phyloP scores from a whole-genome alignment of 2,888 invertebrate genomes.

The Cistogaster globosa region DNA sequence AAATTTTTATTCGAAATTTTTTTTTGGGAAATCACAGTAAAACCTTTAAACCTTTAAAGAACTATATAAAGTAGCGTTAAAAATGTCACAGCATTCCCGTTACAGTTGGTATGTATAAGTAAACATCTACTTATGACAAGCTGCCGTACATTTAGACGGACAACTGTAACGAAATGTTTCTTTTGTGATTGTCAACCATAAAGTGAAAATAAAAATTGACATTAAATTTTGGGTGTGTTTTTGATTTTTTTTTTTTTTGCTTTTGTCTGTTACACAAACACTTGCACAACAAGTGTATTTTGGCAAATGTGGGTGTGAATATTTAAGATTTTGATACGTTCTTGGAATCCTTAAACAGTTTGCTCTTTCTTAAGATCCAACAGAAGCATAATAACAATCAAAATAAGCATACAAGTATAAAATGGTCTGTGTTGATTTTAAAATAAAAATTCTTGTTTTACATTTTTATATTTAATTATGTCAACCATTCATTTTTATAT shows the following conservation, averaged over 20 bases:
- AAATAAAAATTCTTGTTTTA: neutral
- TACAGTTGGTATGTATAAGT: no score
- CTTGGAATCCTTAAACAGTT: constrained; percentile 66
- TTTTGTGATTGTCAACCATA: constrained; percentile 50
- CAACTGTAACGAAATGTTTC: neutral
- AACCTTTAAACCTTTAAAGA: no score
- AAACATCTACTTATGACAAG: neutral
- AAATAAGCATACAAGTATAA: constrained; percentile 18
- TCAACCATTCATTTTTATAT: constrained; percentile 13
- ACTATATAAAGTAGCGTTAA: no score
- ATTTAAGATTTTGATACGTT: constrained; percentile 59
- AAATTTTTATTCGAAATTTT: no score
- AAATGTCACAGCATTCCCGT: no score
- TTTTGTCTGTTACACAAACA: constrained; percentile 37
- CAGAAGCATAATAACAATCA: constrained; percentile 3
- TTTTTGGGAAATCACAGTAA: no score
- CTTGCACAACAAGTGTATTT: constrained; percentile 24
- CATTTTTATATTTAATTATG: constrained; percentile 22
- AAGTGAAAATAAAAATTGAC: constrained; percentile 10
- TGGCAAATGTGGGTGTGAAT: constrained; percentile 2
- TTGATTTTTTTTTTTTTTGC: neutral
- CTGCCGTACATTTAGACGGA: neutral
- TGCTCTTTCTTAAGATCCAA: neutral
- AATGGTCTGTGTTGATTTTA: constrained; percentile 59
- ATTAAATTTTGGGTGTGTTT: constrained; percentile 36